A percentile compares a stretch with the other conserved stretches of the same genome.
These are phyloP conservation scores for Cnemophilus loriae DNA, from an alignment of 2,113 vertebrate species.

Conservation along the genomic window DNA sequence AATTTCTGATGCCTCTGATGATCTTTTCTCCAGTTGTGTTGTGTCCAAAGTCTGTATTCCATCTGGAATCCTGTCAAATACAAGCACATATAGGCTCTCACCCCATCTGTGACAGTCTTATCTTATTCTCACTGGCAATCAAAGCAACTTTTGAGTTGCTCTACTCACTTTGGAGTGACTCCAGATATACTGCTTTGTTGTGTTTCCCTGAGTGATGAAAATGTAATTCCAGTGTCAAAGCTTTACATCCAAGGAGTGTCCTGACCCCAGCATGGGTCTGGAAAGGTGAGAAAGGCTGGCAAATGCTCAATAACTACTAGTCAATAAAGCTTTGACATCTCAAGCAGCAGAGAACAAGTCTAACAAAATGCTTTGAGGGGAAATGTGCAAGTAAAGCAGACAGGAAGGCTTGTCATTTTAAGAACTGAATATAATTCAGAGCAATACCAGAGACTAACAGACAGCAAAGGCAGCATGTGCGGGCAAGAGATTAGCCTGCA, in stretches of 20 bases:
- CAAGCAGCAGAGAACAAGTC: neutral
- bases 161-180: neutral
- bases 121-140: neutral
- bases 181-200: neutral
- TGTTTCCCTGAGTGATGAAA: neutral
- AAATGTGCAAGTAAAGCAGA: neutral
- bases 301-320: neutral
- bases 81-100: neutral
- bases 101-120: neutral
- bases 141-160: neutral
- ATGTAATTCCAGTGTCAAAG: neutral
- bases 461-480: neutral
- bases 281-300: neutral
- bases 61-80: neutral
- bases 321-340: neutral
- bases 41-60: fast-evolving
- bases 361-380: neutral
- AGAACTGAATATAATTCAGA: neutral
- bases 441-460: neutral
- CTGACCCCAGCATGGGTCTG: neutral
- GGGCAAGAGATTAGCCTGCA: neutral
- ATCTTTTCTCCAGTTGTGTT: neutral
- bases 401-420: neutral
- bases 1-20: neutral
- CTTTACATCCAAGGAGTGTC: neutral